phyloP scores from a whole-genome alignment of 2,797 vertebrate species.

The Holocentrus rufus region DNA sequence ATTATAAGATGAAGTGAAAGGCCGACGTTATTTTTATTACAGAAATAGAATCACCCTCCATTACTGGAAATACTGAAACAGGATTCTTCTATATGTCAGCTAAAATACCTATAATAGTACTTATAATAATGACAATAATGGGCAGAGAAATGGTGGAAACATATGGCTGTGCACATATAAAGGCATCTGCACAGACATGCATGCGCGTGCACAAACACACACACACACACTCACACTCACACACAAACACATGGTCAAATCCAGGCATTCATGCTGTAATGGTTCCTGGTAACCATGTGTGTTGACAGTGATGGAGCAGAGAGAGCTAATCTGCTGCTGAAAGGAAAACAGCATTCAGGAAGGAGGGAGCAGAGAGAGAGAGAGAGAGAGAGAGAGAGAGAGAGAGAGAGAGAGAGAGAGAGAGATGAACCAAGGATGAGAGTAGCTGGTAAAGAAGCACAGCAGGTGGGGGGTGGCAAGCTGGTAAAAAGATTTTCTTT shows the following conservation, averaged over 20 bases:
- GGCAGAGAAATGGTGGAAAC: neutral
- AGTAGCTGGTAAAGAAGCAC: neutral
- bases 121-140: neutral
- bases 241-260: slow-evolving; percentile 13
- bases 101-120: neutral
- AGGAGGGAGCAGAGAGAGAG: neutral
- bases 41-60: slow-evolving; percentile 3
- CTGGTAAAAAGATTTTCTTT: no score
- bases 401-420: neutral
- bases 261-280: neutral
- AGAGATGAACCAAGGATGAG: neutral
- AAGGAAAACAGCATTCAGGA: neutral
- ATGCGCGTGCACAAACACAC: neutral
- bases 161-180: neutral
- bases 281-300: slow-evolving; percentile 13
- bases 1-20: slow-evolving; percentile 25
- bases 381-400: neutral
- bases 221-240: slow-evolving; percentile 3
- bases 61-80: neutral
- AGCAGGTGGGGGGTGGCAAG: neutral
- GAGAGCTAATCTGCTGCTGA: slow-evolving; percentile 25
- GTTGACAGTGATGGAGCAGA: slow-evolving; percentile 26
- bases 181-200: neutral
- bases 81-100: slow-evolving; percentile 4
- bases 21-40: slow-evolving; percentile 8